Evolutionary conservation across 2,113 vertebrate species (phyloP).

Genomic region (Heloderma charlesbogerti): DNA sequence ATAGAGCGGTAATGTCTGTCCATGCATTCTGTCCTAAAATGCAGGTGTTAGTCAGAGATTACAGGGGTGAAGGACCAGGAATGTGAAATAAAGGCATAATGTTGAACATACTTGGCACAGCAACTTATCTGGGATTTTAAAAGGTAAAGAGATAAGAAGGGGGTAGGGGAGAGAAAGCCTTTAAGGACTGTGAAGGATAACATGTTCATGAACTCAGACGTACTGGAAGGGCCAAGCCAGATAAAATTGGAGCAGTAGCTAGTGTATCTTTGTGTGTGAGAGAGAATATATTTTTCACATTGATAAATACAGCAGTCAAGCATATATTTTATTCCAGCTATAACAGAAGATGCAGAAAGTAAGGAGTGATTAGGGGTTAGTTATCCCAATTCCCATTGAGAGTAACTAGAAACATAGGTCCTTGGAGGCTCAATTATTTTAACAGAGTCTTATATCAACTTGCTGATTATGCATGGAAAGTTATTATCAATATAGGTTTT

Average conservation of each 20-base stretch:
- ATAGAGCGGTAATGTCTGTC: slow-evolving; percentile 43
- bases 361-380: not conserved
- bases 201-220: slow-evolving; percentile 57
- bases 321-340: slow-evolving; percentile 6
- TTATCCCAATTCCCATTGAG: not conserved
- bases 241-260: slow-evolving; percentile 50
- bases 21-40: slow-evolving; percentile 54
- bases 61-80: slow-evolving; percentile 23
- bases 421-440: slow-evolving; percentile 40
- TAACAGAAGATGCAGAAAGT: not conserved
- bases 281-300: slow-evolving; percentile 58
- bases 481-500: not conserved
- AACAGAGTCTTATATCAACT: slow-evolving; percentile 20
- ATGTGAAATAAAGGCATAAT: slow-evolving; percentile 58
- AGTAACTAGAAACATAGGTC: not conserved
- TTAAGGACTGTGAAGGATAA: slow-evolving; percentile 66
- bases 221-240: slow-evolving; percentile 18
- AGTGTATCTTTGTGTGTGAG: slow-evolving; percentile 34
- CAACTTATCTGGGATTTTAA: slow-evolving; percentile 52
- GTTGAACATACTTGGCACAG: slow-evolving; percentile 13
- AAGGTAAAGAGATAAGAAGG: slow-evolving; percentile 36
- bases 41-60: slow-evolving; percentile 22
- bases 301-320: slow-evolving; percentile 44
- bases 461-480: slow-evolving; percentile 22
- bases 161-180: slow-evolving; percentile 55